These are phyloP conservation scores for Luehdorfia chinensis DNA, from an alignment of 1,140 invertebrate genomes.

Conservation along the genomic window DNA sequence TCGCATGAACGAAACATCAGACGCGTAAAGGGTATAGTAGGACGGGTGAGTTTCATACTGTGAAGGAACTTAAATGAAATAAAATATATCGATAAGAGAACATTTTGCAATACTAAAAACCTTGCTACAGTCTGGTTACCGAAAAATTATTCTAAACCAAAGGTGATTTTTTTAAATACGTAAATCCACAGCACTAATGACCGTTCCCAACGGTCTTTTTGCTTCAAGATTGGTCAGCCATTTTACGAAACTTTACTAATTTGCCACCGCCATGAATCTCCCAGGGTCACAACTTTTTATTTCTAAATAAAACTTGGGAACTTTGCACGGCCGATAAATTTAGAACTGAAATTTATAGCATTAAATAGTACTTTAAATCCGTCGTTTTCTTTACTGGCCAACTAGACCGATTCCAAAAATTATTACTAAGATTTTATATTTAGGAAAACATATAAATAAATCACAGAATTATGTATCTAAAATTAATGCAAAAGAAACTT, in stretches of 20 bases:
- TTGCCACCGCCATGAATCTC: constrained; percentile 32
- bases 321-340: constrained; percentile 1
- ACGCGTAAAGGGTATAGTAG: no score
- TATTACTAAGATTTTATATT: not conserved
- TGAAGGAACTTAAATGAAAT: no score
- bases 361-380: constrained; percentile 1
- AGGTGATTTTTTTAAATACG: no score
- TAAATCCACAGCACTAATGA: constrained; percentile 29
- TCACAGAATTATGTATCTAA: not conserved
- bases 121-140: no score
- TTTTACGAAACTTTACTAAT: constrained; percentile 35
- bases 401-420: not conserved
- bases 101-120: no score
- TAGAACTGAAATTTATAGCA: constrained; percentile 4
- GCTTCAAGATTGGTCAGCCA: constrained; percentile 22
- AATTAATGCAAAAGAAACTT: not conserved
- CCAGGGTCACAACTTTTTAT: constrained; percentile 34
- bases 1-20: no score
- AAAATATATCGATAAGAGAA: no score
- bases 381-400: no score
- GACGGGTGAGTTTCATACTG: no score
- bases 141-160: no score
- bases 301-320: constrained; percentile 27
- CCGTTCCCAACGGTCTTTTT: constrained; percentile 25
- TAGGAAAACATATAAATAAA: not conserved